Evolutionary conservation across 2,113 vertebrate species (phyloP), one percentile per base, ranked within the genome.

Genomic region (Myxocyprinus asiaticus): DNA sequence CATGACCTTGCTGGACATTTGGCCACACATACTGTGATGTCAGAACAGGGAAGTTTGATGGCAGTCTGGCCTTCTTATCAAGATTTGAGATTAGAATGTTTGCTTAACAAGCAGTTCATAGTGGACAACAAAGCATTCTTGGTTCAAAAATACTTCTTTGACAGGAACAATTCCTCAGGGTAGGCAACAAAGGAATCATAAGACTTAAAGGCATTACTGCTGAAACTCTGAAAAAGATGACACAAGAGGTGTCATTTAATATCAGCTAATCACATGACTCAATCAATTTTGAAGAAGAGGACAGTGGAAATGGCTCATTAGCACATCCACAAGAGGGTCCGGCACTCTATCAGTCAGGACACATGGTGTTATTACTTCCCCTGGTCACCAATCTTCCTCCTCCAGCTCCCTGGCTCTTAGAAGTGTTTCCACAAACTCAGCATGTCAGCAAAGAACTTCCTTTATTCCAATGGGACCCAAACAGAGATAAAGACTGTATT

Each of bases 341-440:
- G 63, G 12, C 65, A 71, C 81, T 44, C 82, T 90, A 89, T 90
- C 88, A 88, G 82, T 47, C 67, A 85, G 86, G 86, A 87, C 85
- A 76, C 44, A 50, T 70, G 66, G 85, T 85, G 84, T 91, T 89
- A 92, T 87, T 88, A 82, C 86, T 90, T 91, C 89, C 91, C 89
- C 66, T 82, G 88, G 90, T 90, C 90, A 87, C 82, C 74, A n/a
- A 86, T 89, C 88, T 88, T 78, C 87, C 82, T 82, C 44, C 81
- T 84, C 80, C 53, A 78, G 47, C 22, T n/a, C 85, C 88, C 82
- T 82, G 83, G 88, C 86, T 88, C 85, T 88, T 80, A 74, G 84
- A n/a, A 77, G 74, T 85, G 90, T 92, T 93, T 92, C 92, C 92
- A 92, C 90, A 88, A 84, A 85, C 88, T 93, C 91, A 92, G 91